Evolutionary conservation across 1,140 invertebrate genomes (phyloP).

Genomic region (Trachymyrmex cornetzi): DNA sequence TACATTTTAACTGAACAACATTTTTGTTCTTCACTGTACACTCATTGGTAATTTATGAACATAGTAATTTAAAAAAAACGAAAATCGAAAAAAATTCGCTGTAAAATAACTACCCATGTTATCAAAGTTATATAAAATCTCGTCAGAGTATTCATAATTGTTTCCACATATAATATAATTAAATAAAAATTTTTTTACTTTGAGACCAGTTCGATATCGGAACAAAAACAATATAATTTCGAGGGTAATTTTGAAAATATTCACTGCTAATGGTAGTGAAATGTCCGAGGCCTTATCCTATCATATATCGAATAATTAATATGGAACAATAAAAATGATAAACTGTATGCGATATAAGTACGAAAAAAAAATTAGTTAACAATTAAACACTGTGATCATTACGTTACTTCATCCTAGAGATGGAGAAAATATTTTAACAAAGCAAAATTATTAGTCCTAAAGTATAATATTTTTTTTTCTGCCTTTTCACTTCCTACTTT

Average conservation of each 20-base stretch:
- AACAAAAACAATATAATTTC: neutral
- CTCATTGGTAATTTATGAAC: neutral
- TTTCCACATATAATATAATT: constrained; percentile 1
- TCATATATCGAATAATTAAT: constrained; percentile 81
- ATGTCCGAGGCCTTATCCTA: constrained; percentile 85
- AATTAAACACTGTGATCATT: constrained; percentile 81
- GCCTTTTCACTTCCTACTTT: neutral
- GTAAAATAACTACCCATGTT: neutral
- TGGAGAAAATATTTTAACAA: constrained; percentile 62
- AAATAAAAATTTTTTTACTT: constrained; percentile 11
- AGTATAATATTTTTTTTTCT: constrained; percentile 40
- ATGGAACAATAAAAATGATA: constrained; percentile 81
- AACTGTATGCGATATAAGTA: constrained; percentile 64
- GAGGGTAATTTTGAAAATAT: constrained; percentile 74
- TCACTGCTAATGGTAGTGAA: constrained; percentile 82
- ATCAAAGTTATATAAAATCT: constrained; percentile 1
- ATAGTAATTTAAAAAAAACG: neutral
- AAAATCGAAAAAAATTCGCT: neutral
- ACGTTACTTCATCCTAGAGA: constrained; percentile 76
- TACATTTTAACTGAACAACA: neutral
- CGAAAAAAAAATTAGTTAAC: constrained; percentile 64
- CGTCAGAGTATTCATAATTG: neutral
- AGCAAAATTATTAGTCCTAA: constrained; percentile 55
- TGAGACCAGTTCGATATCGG: neutral
- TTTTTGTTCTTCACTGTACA: neutral